Base-by-base conservation (phyloP, 2,113 vertebrate genomes). In the Cariama cristata region DNA sequence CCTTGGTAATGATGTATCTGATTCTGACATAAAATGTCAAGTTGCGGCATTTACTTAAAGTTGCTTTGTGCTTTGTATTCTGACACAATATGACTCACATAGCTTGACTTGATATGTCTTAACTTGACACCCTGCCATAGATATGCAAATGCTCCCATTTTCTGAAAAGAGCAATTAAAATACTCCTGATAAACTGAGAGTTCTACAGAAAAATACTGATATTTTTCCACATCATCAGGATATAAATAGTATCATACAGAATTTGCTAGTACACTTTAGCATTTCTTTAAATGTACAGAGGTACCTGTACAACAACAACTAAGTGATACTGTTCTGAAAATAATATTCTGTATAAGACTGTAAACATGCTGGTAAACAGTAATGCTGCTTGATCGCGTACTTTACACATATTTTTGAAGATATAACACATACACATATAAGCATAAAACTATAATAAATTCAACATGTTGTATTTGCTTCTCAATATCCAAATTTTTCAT, bases 81-180 rank as follows among this genome's bases (percentile, higher is more conserved):
- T 97, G 97, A 79, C 92, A 82, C 4, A 3, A 30, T 79, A 60
- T 96, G 96, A 95, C 35, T 96, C 95, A 94, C 30, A 20, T 2
- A 75, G 58, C 66, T 91, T 94, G 40, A 58, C 30, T 49, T 93
- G 62, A 85, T 79, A 52, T 45, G 73, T 87, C 93, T 93, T 90
- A 63, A 85, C 85, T 21, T 82, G 90, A 91, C 95, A 94, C 22
- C 66, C 95, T 90, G 69, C 91, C 91, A 85, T 82, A 93, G 91
- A 95, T 96, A 97, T 90, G 95, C 69, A 96, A 97, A 97, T 96
- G 33, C 1, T 58, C 27, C 53, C 33, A 68, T 94, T 91, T 94
- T 94, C 77, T 90, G 90, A 93, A 96, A 87, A 93, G 33, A 97
- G 55, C 56, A 94, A 88, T 97, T 95, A 93, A 85, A 82, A 90